Base-by-base conservation (phyloP, 2,113 vertebrate genomes). In the Callopanchax toddi region DNA sequence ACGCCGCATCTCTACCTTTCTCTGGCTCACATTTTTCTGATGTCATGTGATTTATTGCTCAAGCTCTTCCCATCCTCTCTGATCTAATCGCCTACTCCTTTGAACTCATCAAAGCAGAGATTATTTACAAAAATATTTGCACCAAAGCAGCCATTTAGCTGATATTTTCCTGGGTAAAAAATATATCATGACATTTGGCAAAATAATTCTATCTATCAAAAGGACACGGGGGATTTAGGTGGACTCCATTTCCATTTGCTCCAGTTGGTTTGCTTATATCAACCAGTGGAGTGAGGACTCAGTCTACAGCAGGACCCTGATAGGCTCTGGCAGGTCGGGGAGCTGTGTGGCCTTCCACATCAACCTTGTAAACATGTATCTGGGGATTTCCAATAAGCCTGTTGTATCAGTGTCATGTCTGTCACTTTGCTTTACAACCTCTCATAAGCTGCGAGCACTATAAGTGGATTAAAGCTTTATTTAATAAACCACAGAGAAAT, bases 381-480 rank as follows among this genome's bases (percentile, higher is more conserved):
- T 51, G 77, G 75, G 67, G 52, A 74, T 58, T 79, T 52, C 44
- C 55, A 60, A 56, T 74, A 36, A 76, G 53, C 39, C 55, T 44
- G 21, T 62, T 74, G 65, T 69, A 65, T 56, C 37, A 54, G 34
- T 37, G 63, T 75, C 72, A 74, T 11, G 7, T 78, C 43, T 79
- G 67, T 44, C 23, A 55, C n/a, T 49, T 45, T 40, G 34, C 40
- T 67, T 63, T 52, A 60, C 59, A 60, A 66, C 63, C 69, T 51
- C 46, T 67, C 25, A 53, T 69, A 58, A 63, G 49, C 45, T 48
- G 72, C 5, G 63, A 37, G 18, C 9, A 5, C 3, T 58, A 17
- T 80, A 80, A 76, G 60, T 70, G 67, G 76, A 85, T 87, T 78
- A 60, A 29, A 56, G 54, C 64, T 75, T 11, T 17, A 12, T 67